Conservation (phyloP, 2,113 vertebrate species). For the Odocoileus virginianus region DNA sequence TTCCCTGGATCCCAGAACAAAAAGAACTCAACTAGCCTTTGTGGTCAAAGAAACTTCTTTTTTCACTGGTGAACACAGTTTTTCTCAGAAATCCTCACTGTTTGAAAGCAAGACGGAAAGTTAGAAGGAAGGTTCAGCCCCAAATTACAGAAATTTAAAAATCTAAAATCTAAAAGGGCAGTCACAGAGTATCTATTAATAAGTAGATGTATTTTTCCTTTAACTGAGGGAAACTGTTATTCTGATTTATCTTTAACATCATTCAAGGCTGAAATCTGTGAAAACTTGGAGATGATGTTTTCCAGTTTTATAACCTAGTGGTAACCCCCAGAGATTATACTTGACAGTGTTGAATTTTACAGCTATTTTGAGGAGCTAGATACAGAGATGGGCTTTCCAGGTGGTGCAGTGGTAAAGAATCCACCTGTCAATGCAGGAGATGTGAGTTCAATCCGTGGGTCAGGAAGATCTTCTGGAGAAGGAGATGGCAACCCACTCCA, state of each 20-base stretch:
- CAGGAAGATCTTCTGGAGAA: background rate
- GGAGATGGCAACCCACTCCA: background rate
- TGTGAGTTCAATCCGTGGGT: background rate
- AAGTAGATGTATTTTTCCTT: too few species aligned
- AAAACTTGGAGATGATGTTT: background rate
- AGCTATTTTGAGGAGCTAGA: background rate
- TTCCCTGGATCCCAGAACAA: constrained; percentile 47
- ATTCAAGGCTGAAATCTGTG: background rate
- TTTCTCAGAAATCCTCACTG: background rate
- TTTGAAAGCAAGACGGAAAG: background rate
- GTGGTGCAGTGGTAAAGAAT: background rate
- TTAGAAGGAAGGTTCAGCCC: background rate
- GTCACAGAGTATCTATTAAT: background rate
- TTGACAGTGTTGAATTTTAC: background rate
- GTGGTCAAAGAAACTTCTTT: constrained; percentile 55
- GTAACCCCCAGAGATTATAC: background rate
- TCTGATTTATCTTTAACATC: background rate
- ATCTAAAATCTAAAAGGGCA: background rate
- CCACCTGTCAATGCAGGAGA: background rate
- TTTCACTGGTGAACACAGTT: background rate
- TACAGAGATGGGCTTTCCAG: background rate
- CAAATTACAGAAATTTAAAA: background rate
- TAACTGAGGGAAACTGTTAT: background rate
- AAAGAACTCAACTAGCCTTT: constrained; percentile 40
- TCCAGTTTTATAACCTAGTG: background rate